phyloP scores from a whole-genome alignment of 2,113 vertebrate genomes.

The Brienomyrus brachyistius region DNA sequence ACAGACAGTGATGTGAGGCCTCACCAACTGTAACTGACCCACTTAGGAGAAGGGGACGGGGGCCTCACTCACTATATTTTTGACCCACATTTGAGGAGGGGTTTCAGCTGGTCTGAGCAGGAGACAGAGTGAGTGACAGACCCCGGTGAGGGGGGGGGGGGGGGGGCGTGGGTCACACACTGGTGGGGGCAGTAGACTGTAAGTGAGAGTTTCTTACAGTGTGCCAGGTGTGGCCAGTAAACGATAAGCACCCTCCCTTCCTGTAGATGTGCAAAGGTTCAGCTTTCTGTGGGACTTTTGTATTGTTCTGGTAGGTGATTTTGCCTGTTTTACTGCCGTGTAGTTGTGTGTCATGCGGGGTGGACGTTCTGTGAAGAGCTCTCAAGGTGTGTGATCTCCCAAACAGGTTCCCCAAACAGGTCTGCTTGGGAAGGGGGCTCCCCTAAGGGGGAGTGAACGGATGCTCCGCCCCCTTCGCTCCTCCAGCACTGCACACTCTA shows the following conservation, averaged over 20 bases:
- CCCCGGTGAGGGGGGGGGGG: neutral
- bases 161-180: neutral
- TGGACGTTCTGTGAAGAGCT: neutral
- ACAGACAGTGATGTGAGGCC: neutral
- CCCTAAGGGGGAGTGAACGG: neutral
- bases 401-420: neutral
- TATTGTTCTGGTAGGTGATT: neutral
- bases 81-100: neutral
- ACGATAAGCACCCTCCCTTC: neutral
- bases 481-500: neutral
- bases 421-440: neutral
- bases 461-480: neutral
- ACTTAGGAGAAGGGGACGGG: neutral
- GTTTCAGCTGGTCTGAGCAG: neutral
- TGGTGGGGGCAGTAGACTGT: neutral
- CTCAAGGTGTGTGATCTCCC: neutral
- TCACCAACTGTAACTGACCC: neutral
- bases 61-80: neutral
- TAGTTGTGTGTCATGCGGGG: neutral
- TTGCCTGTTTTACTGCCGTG: neutral
- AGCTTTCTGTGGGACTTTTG: neutral
- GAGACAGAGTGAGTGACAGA: neutral
- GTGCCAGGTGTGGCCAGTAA: neutral
- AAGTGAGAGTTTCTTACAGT: neutral
- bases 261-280: neutral